Conservation (phyloP, 2,797 vertebrate species). For the Todus mexicanus region DNA sequence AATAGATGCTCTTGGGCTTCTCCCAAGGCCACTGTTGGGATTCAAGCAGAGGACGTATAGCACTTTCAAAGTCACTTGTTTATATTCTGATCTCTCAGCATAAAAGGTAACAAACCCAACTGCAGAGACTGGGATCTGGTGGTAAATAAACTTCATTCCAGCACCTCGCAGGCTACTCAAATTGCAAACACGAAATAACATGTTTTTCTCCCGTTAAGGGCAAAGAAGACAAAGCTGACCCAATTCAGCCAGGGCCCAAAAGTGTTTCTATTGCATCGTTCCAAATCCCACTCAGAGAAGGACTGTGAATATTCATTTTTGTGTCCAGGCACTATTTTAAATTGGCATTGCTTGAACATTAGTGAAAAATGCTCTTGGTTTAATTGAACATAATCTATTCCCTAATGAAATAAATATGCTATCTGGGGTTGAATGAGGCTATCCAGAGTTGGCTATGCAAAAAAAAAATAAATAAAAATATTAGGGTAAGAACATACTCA, state of each 20-base stretch:
- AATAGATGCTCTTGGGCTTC: conserved; percentile 48
- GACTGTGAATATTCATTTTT: not conserved
- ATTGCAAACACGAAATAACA: conserved; percentile 3
- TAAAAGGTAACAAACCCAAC: conserved; percentile 20
- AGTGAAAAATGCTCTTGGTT: not conserved
- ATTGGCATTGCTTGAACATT: not conserved
- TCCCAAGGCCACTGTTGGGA: conserved; percentile 16
- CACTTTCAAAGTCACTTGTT: conserved; percentile 54
- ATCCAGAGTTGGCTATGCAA: not conserved
- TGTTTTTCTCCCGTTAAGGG: not conserved
- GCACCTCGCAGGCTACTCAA: not conserved
- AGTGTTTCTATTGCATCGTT: not conserved
- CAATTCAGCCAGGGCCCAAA: not conserved
- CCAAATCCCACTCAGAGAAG: not conserved
- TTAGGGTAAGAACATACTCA: not conserved
- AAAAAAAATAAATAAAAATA: no score
- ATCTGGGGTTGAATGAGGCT: not conserved
- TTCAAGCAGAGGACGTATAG: not conserved
- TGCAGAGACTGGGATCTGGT: conserved; percentile 5
- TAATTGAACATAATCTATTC: not conserved
- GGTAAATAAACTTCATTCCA: not conserved
- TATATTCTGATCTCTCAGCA: conserved; percentile 35
- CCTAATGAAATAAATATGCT: not conserved
- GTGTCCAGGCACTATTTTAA: not conserved
- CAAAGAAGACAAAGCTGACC: conserved; percentile 15